These are phyloP conservation scores for Stegodyphus mimosarum DNA, from an alignment of 1,140 invertebrate species.

Conservation along the genomic window DNA sequence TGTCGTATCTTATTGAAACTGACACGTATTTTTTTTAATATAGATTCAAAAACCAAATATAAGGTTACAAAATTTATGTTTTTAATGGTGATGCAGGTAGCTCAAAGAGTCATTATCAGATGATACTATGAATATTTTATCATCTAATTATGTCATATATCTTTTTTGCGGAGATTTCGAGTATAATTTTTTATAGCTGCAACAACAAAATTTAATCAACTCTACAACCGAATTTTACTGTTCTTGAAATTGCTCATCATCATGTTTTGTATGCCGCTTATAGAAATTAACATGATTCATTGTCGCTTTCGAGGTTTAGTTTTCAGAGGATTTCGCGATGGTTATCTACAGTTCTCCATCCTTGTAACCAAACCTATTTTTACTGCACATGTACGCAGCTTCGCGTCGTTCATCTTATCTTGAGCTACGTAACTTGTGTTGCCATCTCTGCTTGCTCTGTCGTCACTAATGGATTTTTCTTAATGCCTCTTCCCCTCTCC, in stretches of 20 bases:
- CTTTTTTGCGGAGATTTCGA: too few relatives aligned
- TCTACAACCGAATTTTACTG: neutral
- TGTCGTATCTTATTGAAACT: too few relatives aligned
- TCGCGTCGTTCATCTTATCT: neutral
- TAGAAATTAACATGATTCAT: neutral
- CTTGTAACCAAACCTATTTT: neutral
- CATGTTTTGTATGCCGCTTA: neutral
- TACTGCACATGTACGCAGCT: neutral
- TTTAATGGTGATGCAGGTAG: too few relatives aligned
- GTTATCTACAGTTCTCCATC: neutral
- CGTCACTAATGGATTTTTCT: constrained; percentile 55
- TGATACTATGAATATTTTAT: too few relatives aligned
- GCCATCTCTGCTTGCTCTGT: neutral
- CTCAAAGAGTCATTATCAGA: too few relatives aligned
- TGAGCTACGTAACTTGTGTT: neutral
- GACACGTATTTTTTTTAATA: too few relatives aligned
- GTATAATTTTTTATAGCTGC: too few relatives aligned
- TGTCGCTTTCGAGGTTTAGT: neutral
- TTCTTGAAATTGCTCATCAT: neutral
- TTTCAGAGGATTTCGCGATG: neutral
- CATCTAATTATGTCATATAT: too few relatives aligned
- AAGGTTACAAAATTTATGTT: too few relatives aligned
- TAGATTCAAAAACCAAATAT: too few relatives aligned
- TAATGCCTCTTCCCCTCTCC: constrained; percentile 29
- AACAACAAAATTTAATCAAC: too few relatives aligned